Evolutionary conservation across 2,113 vertebrate genomes (phyloP).

Genomic region (Ursus arctos): DNA sequence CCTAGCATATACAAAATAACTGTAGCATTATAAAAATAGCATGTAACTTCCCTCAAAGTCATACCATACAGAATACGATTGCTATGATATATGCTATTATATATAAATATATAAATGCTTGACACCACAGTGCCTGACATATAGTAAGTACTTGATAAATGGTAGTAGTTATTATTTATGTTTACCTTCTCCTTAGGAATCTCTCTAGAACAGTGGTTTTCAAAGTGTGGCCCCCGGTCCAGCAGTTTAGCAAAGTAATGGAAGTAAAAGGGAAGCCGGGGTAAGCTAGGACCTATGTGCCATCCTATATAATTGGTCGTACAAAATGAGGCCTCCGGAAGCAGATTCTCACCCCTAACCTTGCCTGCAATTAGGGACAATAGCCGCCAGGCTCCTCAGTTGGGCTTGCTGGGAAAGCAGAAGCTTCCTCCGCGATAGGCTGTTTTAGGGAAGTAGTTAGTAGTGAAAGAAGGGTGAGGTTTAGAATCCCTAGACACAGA

Average conservation of each 20-base stretch:
- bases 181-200: not conserved
- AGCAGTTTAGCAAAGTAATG: not conserved
- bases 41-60: not conserved
- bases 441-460: not conserved
- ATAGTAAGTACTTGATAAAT: not conserved
- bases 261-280: not conserved
- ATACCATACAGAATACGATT: not conserved
- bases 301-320: not conserved
- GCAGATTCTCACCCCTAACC: not conserved
- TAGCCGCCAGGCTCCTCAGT: not conserved
- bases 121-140: not conserved
- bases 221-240: not conserved
- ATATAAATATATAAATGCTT: not conserved
- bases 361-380: not conserved
- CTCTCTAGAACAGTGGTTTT: not conserved
- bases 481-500: constrained; percentile 11
- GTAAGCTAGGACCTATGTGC: not conserved
- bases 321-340: not conserved
- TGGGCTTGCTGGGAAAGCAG: not conserved
- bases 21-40: not conserved
- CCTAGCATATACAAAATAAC: not conserved
- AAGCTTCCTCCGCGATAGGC: not conserved
- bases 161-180: not conserved
- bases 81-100: too few relatives aligned
- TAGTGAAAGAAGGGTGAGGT: not conserved